Percentiles rank a stretch among this genome's conserved stretches.
These are phyloP conservation scores for Diplodus puntazzo DNA, from an alignment of 2,797 vertebrate genomes.

Conservation along the genomic window DNA sequence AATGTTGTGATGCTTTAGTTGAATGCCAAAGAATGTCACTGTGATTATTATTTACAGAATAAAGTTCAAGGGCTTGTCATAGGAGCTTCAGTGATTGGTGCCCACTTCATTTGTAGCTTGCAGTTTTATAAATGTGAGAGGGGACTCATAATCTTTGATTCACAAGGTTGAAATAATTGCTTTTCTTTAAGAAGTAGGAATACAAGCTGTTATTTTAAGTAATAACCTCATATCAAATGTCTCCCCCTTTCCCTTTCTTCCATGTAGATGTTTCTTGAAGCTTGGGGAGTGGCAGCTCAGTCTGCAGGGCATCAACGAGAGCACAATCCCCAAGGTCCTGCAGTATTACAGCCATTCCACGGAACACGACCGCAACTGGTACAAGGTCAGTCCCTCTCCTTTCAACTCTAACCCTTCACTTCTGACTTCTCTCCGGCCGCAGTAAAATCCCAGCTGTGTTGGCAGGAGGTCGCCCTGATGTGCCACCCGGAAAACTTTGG, in stretches of 20 bases:
- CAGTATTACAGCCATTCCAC: constrained; percentile 98
- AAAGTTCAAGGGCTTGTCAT: not conserved
- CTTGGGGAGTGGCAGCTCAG: constrained; percentile 98
- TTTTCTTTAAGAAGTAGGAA: not conserved
- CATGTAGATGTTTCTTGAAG: constrained; percentile 94
- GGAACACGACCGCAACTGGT: constrained; percentile 98
- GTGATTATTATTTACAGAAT: not conserved
- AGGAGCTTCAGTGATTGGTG: not conserved
- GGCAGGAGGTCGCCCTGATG: constrained; percentile 13
- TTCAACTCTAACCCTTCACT: constrained; percentile 52
- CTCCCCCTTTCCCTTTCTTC: not conserved
- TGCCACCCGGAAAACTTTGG: constrained; percentile 26
- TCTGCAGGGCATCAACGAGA: constrained; percentile 98
- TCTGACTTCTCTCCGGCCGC: constrained; percentile 28
- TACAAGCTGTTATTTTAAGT: not conserved
- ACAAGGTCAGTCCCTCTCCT: constrained; percentile 89
- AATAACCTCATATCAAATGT: not conserved
- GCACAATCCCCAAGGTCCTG: constrained; percentile 97
- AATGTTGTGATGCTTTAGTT: not conserved
- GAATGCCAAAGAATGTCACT: constrained; percentile 1
- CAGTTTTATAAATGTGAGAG: not conserved
- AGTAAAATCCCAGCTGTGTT: constrained; percentile 65
- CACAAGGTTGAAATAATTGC: not conserved
- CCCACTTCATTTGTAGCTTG: not conserved
- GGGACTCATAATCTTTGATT: not conserved